Conservation (phyloP, 2,888 invertebrate genomes). For the Ophion costatus region DNA sequence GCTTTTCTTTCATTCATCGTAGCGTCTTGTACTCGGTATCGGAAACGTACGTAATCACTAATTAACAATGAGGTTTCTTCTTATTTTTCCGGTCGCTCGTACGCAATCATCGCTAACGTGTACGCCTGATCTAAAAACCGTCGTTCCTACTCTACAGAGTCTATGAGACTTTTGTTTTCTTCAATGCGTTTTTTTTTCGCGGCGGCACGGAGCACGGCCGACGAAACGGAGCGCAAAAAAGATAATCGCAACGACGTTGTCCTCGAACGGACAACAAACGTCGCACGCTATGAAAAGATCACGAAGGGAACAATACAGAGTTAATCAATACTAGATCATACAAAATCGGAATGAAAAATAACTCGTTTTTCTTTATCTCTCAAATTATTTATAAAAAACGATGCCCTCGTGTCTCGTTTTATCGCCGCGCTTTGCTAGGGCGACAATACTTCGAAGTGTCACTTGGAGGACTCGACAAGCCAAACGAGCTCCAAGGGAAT, state of each 20-base stretch:
- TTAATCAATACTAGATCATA: conserved; percentile 51
- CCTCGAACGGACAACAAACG: conserved; percentile 32
- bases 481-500: conserved; percentile 28
- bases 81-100: conserved; percentile 20
- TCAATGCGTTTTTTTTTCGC: conserved; percentile 22
- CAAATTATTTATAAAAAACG: conserved; percentile 6
- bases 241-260: conserved; percentile 38
- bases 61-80: conserved; percentile 70
- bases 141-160: conserved; percentile 45
- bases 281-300: conserved; percentile 26
- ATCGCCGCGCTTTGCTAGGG: neutral
- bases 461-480: conserved; percentile 3
- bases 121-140: conserved; percentile 61
- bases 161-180: conserved; percentile 29
- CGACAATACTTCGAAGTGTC: conserved; percentile 27
- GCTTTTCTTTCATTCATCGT: conserved; percentile 35
- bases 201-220: conserved; percentile 31
- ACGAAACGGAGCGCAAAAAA: conserved; percentile 56
- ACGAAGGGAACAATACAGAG: conserved; percentile 19
- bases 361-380: neutral
- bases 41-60: conserved; percentile 69
- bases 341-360: conserved; percentile 44
- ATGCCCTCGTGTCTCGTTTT: conserved; percentile 24
- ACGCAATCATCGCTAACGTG: conserved; percentile 58
- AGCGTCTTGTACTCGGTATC: conserved; percentile 47